A percentile compares a stretch with the other conserved stretches of the same genome.
Evolutionary conservation across 1,140 invertebrate species (phyloP).

Genomic region (Meloidogyne chitwoodi): DNA sequence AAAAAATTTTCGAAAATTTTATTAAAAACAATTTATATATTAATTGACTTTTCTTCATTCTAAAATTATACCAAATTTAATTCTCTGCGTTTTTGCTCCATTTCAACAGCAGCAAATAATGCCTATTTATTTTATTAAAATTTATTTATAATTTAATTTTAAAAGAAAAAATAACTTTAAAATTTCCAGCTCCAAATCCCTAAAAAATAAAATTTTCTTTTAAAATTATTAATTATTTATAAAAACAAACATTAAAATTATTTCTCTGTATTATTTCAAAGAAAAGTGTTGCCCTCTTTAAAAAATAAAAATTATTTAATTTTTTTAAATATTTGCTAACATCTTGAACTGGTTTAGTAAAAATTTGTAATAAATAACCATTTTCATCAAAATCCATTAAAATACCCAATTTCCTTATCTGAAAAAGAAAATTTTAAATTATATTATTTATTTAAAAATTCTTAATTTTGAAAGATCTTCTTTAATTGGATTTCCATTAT

Average conservation of each 20-base stretch:
- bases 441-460: neutral
- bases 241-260: slow-evolving; percentile 65
- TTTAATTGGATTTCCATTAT: slow-evolving; percentile 72
- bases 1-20: no score
- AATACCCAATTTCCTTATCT: slow-evolving; percentile 77
- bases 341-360: slow-evolving; percentile 95
- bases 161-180: slow-evolving; percentile 61
- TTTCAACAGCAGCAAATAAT: slow-evolving; percentile 92
- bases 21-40: neutral
- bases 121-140: slow-evolving; percentile 67
- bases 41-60: neutral
- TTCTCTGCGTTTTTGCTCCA: slow-evolving; percentile 70
- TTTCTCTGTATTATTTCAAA: slow-evolving; percentile 92
- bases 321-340: neutral
- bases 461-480: slow-evolving; percentile 72
- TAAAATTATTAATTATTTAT: neutral
- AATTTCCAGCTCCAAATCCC: slow-evolving; percentile 98
- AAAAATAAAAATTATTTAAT: neutral
- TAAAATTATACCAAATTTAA: neutral
- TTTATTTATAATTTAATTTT: no score
- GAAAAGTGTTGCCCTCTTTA: slow-evolving; percentile 80
- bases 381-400: slow-evolving; percentile 95
- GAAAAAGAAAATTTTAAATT: neutral
- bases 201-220: slow-evolving; percentile 61
- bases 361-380: slow-evolving; percentile 95